A percentile compares a stretch with the other conserved stretches of the same genome.
Evolutionary conservation across 2,888 invertebrate species (phyloP).

Genomic region (Cantharis nigra): DNA sequence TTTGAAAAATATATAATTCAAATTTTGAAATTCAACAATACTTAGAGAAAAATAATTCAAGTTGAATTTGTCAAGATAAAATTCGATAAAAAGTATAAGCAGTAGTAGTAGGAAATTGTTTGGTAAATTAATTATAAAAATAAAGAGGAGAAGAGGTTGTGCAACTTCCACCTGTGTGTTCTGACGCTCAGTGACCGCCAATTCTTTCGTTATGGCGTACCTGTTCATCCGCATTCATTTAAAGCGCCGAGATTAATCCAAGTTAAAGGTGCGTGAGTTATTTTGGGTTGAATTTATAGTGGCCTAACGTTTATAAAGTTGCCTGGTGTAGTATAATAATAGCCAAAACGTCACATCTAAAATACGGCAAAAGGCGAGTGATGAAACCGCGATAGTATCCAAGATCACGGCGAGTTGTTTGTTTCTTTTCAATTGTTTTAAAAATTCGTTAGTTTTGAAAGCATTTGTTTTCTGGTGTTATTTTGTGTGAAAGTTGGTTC

Average conservation of each 20-base stretch:
- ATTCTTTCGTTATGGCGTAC: constrained; percentile 20
- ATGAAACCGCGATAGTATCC: constrained; percentile 13
- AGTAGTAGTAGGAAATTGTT: background rate
- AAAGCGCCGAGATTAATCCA: background rate
- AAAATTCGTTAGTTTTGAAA: background rate
- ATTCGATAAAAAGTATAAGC: background rate
- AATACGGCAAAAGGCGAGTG: constrained; percentile 18
- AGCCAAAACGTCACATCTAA: constrained; percentile 28
- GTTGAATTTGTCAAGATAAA: background rate
- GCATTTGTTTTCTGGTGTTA: background rate
- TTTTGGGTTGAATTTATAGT: constrained; percentile 19
- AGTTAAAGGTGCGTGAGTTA: constrained; percentile 18
- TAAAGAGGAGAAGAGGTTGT: constrained; percentile 19
- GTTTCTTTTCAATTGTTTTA: constrained; percentile 3
- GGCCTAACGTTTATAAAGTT: constrained; percentile 19
- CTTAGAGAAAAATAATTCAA: background rate
- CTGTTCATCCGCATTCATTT: constrained; percentile 9
- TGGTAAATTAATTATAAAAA: constrained; percentile 15
- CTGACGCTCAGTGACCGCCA: constrained; percentile 18
- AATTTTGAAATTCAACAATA: background rate
- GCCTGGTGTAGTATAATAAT: constrained; percentile 28
- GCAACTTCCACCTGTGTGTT: constrained; percentile 27
- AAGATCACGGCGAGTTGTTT: constrained; percentile 1
- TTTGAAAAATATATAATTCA: background rate
- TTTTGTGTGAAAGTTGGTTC: constrained; percentile 2